Base-by-base conservation (phyloP, 2,797 vertebrate species). In the Glyptemys insculpta region DNA sequence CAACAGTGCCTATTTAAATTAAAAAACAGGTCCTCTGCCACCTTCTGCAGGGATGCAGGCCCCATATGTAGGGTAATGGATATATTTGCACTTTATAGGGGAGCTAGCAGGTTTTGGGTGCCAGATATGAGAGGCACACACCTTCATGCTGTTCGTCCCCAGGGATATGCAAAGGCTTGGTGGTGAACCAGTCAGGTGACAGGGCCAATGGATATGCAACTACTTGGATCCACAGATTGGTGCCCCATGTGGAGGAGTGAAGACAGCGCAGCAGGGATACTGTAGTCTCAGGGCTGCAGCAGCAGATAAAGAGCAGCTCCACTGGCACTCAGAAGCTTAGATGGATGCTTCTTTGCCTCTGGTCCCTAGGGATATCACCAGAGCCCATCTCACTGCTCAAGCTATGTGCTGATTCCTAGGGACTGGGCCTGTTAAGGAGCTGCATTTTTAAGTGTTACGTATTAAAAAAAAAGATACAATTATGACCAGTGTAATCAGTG, bases 1-100 rank as follows among this genome's bases (percentile, higher is more conserved):
- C 72, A 89, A 37, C 87, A 80, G 68, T 94, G 19, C 74, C 79
- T 83, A 85, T 95, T 96, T 93, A 92, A 83, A 80, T 78, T 91
- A 84, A 65, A 85, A 93, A 83, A 23, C 5, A 1, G 7, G 14
- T 27, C 5, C 80, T 9, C 0, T 56, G 23, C 59, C 89, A 25
- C 7, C 52, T 85, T 87, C 2, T 4, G 57, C 79, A 83, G 25
- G 5, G 85, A 37, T 76, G n/a, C n/a, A 49, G 1, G 27, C 62
- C 88, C 21, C 1, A 5, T 41, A 6, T 4, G 14, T 27, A 6
- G 57, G 88, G 25, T 15, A 8, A 6, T 0, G 27, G 14, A 1
- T 53, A 31, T 57, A 89, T 21, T 57, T 57, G 37, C 25, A 1
- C 53, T 91, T 81, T 68, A 93, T 88, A 68, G 50, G 59, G 10